Conservation (phyloP, 2,797 vertebrate species). For the Coluber constrictor region DNA sequence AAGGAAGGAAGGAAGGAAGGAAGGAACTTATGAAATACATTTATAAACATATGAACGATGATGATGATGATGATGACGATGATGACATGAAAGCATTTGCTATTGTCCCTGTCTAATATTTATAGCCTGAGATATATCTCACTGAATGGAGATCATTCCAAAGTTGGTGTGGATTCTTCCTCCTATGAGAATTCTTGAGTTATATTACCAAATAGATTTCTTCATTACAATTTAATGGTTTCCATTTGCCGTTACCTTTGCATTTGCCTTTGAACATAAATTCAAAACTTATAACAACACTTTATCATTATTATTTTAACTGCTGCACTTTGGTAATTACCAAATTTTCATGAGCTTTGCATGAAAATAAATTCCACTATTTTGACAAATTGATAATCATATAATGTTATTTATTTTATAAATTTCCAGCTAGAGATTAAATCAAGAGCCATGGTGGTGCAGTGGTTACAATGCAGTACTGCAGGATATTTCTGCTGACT, state of each 20-base stretch:
- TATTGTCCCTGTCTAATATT: background rate
- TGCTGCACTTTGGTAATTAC: background rate
- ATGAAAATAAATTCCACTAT: background rate
- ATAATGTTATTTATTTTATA: background rate
- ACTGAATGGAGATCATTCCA: background rate
- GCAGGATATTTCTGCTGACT: no score
- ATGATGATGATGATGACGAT: background rate
- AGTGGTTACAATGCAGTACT: no score
- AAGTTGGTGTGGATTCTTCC: background rate
- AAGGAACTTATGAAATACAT: background rate
- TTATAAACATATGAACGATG: background rate
- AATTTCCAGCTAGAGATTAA: background rate
- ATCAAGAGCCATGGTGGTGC: background rate
- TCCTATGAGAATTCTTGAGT: background rate
- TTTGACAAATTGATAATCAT: background rate
- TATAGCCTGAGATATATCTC: background rate
- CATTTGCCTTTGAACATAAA: background rate
- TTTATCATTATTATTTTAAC: background rate
- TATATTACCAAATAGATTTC: background rate
- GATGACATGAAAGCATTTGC: background rate
- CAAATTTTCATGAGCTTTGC: background rate
- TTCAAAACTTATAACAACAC: background rate
- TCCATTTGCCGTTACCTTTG: background rate
- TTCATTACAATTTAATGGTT: fast-evolving
- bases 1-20: no score